phyloP scores from a whole-genome alignment of 1,140 invertebrate species.

The Phthorimaea operculella region DNA sequence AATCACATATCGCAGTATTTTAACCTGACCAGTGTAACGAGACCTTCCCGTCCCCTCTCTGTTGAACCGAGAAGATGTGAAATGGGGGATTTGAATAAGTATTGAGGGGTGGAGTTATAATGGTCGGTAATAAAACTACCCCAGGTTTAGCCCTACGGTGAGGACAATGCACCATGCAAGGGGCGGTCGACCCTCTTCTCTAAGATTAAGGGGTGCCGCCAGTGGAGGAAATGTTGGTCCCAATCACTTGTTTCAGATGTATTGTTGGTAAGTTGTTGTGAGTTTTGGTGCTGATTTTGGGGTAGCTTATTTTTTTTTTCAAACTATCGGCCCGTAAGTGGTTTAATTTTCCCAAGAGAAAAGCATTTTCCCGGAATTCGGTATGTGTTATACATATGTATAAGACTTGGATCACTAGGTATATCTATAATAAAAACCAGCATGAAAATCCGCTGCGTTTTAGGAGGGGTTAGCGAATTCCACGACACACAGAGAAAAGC shows the following conservation, averaged over 20 bases:
- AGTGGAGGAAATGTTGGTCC: background rate
- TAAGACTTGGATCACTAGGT: too few species aligned
- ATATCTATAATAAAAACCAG: too few species aligned
- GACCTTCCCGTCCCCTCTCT: background rate
- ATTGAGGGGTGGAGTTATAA: background rate
- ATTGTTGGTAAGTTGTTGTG: background rate
- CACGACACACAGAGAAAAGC: too few species aligned
- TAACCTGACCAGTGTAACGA: background rate
- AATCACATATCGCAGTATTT: constrained; percentile 1
- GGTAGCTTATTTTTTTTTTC: too few species aligned
- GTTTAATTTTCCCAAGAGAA: too few species aligned
- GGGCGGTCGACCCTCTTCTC: background rate
- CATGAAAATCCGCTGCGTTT: too few species aligned
- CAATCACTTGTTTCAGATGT: background rate
- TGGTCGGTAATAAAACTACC: background rate
- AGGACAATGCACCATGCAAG: background rate
- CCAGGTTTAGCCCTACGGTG: background rate
- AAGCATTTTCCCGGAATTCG: too few species aligned
- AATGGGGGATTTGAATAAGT: background rate
- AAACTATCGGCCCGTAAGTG: too few species aligned
- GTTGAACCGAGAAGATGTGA: background rate
- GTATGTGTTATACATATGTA: too few species aligned
- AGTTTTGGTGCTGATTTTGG: too few species aligned
- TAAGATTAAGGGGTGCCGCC: background rate
- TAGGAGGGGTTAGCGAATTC: too few species aligned